Evolutionary conservation across 2,797 vertebrate genomes (phyloP), one percentile per base, ranked within the genome.

Genomic region (Darevskia mixta): DNA sequence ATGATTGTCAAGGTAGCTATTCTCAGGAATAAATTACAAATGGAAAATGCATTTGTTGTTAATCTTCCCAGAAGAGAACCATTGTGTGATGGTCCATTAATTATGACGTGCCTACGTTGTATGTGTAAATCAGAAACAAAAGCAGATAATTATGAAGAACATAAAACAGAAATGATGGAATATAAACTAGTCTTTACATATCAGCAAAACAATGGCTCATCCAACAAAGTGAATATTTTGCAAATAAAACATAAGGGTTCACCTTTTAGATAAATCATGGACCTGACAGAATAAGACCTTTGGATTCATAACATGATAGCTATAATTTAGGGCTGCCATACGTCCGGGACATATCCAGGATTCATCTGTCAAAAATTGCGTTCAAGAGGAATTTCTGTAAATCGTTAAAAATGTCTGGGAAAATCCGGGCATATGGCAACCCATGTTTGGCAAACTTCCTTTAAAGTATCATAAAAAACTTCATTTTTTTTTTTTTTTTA

Each of bases 161-260:
- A 61, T 27, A 3, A 58, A 43, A 32, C 18, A 69, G 29, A 83
- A n/a, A 55, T 81, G 82, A 4, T 88, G 32, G 3, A 81, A 73
- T 82, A 41, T 41, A 23, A 88, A 6, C 17, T 61, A 77, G 23
- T 8, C 2, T 58, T 15, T 45, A 45, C 0, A 32, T 82, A 29
- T 27, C 55, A 49, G 7, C 9, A 86, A 92, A 89, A 87, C 87
- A 49, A 76, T 25, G 85, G 45, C 9, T 77, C 2, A 87, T 3
- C 17, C 78, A 89, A 18, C 86, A 77, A 82, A 61, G 29, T 1
- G 81, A 94, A 76, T 55, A 90, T 90, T 92, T 95, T 94, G 20
- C 17, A 94, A 93, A 91, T 93, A 85, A 93, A 95, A 94, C 88
- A 66, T 1, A 11, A 23, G 5, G 32, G 75, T 84, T 77, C 85